Conservation (phyloP, 2,797 vertebrate genomes). For the Halcyon leucocephala region DNA sequence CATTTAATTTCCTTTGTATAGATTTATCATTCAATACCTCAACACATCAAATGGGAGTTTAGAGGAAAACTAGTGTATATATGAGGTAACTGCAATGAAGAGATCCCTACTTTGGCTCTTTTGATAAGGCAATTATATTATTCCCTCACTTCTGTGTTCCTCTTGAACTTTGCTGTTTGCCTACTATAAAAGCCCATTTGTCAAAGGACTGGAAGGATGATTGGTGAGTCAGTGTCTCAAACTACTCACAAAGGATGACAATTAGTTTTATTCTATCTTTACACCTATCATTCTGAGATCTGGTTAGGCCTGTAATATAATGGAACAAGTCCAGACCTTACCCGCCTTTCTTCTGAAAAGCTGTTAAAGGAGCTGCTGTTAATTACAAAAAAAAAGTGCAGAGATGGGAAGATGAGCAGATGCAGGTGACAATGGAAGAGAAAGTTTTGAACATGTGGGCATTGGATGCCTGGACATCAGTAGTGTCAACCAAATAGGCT, state of each 20-base stretch:
- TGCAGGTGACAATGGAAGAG: background rate
- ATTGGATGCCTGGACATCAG: background rate
- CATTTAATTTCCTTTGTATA: background rate
- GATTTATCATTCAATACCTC: background rate
- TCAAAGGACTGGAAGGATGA: constrained; percentile 2
- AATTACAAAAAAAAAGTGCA: background rate
- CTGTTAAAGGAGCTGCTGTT: background rate
- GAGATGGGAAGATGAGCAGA: background rate
- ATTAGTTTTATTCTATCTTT: background rate
- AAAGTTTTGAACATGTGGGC: background rate
- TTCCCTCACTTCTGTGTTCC: background rate
- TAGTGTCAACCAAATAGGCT: background rate
- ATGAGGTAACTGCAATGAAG: background rate
- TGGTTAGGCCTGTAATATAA: background rate
- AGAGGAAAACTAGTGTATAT: background rate
- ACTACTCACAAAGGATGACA: background rate
- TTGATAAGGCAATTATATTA: background rate
- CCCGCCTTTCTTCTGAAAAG: background rate
- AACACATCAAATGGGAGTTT: background rate
- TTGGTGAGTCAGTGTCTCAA: background rate
- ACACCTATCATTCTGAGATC: background rate
- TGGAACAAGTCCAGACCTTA: background rate
- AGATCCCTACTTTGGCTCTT: background rate
- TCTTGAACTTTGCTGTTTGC: background rate
- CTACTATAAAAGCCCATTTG: background rate